Base-by-base conservation (phyloP, 2,888 invertebrate genomes). In the Nomada goodeniana region DNA sequence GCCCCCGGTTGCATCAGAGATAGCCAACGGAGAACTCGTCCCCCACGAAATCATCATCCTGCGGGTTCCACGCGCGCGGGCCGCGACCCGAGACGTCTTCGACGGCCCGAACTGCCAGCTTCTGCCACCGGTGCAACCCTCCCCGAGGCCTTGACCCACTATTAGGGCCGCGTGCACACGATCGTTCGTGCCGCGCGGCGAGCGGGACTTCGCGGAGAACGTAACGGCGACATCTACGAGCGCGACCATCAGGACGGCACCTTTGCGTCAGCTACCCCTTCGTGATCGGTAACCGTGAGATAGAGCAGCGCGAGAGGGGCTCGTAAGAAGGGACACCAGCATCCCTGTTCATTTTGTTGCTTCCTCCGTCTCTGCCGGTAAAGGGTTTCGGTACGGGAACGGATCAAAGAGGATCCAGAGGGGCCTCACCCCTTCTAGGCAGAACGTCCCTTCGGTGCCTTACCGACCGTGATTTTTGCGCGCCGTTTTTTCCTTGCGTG, bases 1-100 rank as follows among this genome's bases (percentile, higher is more conserved):
- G 90, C 70, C 88, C 78, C 78, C 86, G 89, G 88, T 90, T 89
- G 90, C 91, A 91, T 91, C 90, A 89, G 88, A 87, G 85, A 85
- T 80, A 83, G 55, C 71, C 71, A 77, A 61, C 29, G 29, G 60
- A 55, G 68, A 29, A 72, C 18, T 47, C 60, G 61, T 64, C 69
- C 55, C 26, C 70, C 44, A 55, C 70, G 69, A 50, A 23, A 4
- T 57, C 26, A 29, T 61, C 52, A 1, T 55, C 29, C 42, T 59
- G 11, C 65, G 59, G 29, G 5, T 47, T 23, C 36, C 23, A 29
- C 53, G 65, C 50, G 47, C 50, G 20, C n/a, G 71, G 36, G 53
- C 53, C 26, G 44, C 69, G 53, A 23, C 44, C 4, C 42, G 44
- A 29, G n/a, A 29, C 65, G 52, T 15, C 52, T n/a, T 9, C 10